Evolutionary conservation across 2,113 vertebrate species (phyloP).

Genomic region (Ceyx cyanopectus): DNA sequence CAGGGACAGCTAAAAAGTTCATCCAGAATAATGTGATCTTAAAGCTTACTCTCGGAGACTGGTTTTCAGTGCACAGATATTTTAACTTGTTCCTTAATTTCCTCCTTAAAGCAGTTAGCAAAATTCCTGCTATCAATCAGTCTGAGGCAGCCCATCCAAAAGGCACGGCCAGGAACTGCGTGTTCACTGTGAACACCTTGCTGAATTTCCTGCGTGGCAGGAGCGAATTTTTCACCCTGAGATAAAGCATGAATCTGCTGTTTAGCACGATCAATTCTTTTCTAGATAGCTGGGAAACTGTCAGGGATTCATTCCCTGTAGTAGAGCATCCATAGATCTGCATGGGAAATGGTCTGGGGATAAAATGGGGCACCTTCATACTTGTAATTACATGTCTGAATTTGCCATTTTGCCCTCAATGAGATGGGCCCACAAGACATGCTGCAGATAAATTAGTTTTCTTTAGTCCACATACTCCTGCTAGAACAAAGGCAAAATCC

Average conservation of each 20-base stretch:
- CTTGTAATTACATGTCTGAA: background rate
- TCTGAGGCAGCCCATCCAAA: background rate
- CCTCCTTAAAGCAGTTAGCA: conserved; percentile 36
- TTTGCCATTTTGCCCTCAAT: background rate
- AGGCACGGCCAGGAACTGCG: background rate
- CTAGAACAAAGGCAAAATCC: no score
- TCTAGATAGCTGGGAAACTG: background rate
- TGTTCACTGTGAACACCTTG: conserved; percentile 28
- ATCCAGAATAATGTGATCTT: background rate
- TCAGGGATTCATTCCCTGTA: background rate
- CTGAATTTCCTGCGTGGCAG: conserved; percentile 39
- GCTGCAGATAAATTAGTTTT: background rate
- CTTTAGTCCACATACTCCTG: background rate
- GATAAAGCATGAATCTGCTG: background rate
- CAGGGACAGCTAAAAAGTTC: background rate
- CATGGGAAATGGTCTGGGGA: background rate
- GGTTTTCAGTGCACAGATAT: background rate
- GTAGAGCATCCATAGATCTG: background rate
- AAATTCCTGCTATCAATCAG: conserved; percentile 43
- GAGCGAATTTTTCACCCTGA: conserved; percentile 1
- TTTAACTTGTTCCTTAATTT: conserved; percentile 31
- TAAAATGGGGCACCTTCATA: rapidly evolving
- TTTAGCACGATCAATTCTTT: background rate
- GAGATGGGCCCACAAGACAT: background rate
- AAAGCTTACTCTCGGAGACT: background rate